phyloP scores from a whole-genome alignment of 2,113 vertebrate species.

The Sylvilagus bachmani region DNA sequence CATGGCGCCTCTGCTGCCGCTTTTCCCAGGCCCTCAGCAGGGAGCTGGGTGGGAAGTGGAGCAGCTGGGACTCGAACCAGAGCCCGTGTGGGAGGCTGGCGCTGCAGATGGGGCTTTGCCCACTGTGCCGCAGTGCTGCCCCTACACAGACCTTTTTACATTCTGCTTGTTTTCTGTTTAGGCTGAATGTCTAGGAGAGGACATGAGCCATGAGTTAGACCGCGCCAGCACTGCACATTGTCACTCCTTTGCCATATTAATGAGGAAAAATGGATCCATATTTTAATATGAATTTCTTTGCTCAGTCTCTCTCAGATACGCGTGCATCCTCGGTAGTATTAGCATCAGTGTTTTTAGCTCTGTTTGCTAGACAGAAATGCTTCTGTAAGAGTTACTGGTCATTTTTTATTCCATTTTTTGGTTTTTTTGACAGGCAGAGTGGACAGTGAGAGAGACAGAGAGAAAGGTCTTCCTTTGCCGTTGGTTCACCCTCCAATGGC shows the following conservation, averaged over 20 bases:
- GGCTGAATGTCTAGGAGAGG: background rate
- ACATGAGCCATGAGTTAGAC: background rate
- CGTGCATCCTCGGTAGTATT: background rate
- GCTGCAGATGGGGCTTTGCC: too few species aligned
- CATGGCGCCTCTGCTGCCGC: too few species aligned
- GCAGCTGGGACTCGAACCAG: too few species aligned
- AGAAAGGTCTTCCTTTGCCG: too few species aligned
- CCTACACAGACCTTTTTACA: background rate
- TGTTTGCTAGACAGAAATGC: background rate
- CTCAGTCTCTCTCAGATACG: background rate
- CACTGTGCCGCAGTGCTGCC: too few species aligned
- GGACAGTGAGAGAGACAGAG: too few species aligned
- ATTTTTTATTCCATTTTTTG: background rate
- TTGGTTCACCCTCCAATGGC: too few species aligned
- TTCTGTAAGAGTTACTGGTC: background rate
- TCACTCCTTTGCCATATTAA: background rate
- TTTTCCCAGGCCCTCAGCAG: too few species aligned
- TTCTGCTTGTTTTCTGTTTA: conserved; percentile 42
- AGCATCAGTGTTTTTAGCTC: background rate
- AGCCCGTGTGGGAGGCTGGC: too few species aligned
- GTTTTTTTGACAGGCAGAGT: too few species aligned
- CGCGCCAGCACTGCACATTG: background rate
- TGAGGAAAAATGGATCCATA: background rate
- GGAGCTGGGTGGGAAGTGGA: too few species aligned
- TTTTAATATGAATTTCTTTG: conserved; percentile 47